Percentiles rank a stretch among this genome's conserved stretches.
These are phyloP conservation scores for Mimas tiliae DNA, from an alignment of 2,888 invertebrate genomes.

Conservation along the genomic window DNA sequence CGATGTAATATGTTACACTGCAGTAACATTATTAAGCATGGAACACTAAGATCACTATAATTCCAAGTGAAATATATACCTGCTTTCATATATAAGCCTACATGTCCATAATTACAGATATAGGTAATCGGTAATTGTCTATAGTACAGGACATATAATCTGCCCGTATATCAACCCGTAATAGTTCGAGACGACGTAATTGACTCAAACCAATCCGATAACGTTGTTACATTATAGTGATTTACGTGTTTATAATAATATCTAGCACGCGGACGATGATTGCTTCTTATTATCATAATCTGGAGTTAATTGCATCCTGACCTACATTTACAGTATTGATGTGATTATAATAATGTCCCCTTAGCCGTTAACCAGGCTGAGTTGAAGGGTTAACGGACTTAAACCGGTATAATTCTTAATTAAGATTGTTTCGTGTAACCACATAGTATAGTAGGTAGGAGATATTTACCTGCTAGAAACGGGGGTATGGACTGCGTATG, in stretches of 20 bases:
- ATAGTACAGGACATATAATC: constrained; percentile 50
- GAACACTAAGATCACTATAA: neutral
- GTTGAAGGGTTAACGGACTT: constrained; percentile 16
- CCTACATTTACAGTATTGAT: constrained; percentile 17
- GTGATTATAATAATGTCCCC: constrained; percentile 21
- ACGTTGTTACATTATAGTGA: constrained; percentile 56
- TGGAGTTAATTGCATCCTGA: constrained; percentile 21
- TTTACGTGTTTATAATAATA: constrained; percentile 50
- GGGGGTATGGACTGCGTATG: neutral
- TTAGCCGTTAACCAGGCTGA: neutral
- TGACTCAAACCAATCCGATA: constrained; percentile 67
- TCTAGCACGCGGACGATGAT: constrained; percentile 38
- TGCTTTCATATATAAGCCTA: constrained; percentile 1
- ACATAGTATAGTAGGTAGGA: neutral
- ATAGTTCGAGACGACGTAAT: constrained; percentile 67
- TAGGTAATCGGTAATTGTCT: constrained; percentile 39
- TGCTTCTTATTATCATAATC: constrained; percentile 36
- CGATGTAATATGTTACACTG: neutral
- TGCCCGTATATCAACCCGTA: constrained; percentile 65
- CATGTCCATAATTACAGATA: neutral
- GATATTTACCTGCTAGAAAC: neutral
- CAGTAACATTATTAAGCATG: neutral
- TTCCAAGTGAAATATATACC: constrained; percentile 4
- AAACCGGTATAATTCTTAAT: constrained; percentile 10
- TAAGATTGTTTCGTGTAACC: constrained; percentile 7